Percentiles rank a stretch among this genome's conserved stretches.
These are phyloP conservation scores for Falco biarmicus DNA, from an alignment of 2,797 vertebrate species.

Conservation along the genomic window DNA sequence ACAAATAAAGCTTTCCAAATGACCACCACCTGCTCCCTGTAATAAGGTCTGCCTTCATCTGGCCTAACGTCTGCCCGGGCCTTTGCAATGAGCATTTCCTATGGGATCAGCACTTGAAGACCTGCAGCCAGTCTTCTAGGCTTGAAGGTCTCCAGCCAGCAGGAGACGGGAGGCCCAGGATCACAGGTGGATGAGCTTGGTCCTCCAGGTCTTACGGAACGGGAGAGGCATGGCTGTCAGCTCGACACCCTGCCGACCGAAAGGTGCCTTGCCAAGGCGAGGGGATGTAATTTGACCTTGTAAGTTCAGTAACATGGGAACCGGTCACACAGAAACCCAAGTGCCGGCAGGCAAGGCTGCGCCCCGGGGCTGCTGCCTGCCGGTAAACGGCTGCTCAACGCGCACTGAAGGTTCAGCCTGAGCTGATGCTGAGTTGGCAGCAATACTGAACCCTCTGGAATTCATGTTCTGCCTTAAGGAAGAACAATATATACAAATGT, in stretches of 20 bases:
- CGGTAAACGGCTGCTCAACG: accelerated
- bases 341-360: neutral
- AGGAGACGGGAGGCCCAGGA: neutral
- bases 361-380: neutral
- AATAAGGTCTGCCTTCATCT: neutral
- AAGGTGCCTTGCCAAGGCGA: neutral
- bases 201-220: accelerated
- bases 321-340: neutral
- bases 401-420: accelerated
- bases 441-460: neutral
- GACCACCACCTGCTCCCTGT: neutral
- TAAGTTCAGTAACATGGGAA: neutral
- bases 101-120: neutral
- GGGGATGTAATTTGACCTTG: neutral
- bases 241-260: accelerated
- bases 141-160: neutral
- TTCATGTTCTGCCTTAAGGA: neutral
- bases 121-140: neutral
- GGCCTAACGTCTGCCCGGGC: neutral
- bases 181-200: neutral
- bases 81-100: neutral
- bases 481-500: neutral
- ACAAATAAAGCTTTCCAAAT: neutral
- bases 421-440: conserved; percentile 12
- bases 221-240: accelerated